Conservation (phyloP, 2,113 vertebrate species). For the Hiodon tergisus region DNA sequence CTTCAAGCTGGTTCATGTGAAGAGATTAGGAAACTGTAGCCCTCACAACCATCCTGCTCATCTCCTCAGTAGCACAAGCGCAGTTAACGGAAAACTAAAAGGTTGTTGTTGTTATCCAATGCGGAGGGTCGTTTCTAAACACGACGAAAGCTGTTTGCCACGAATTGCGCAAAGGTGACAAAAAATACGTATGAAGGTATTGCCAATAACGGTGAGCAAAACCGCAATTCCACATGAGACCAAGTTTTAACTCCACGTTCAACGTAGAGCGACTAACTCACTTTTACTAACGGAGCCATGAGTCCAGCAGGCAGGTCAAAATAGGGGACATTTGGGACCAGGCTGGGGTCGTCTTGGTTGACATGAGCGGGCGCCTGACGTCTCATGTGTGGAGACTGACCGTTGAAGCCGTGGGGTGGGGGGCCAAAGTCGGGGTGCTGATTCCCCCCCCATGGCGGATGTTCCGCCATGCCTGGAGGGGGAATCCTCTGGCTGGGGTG, state of each 20-base stretch:
- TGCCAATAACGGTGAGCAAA: too few species aligned
- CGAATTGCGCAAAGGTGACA: too few species aligned
- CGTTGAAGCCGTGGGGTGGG: slow-evolving; percentile 90
- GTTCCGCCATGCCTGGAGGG: slow-evolving; percentile 85
- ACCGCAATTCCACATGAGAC: too few species aligned
- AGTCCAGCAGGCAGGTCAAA: slow-evolving; percentile 95
- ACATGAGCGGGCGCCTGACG: slow-evolving; percentile 82
- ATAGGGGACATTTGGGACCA: slow-evolving; percentile 95
- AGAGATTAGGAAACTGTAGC: slow-evolving; percentile 15
- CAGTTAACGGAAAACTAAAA: too few species aligned
- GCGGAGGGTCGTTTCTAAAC: too few species aligned
- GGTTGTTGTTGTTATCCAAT: too few species aligned
- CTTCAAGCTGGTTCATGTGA: slow-evolving; percentile 76
- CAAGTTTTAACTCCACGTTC: neutral
- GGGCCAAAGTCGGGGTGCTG: slow-evolving; percentile 89
- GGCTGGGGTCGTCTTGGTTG: slow-evolving; percentile 86
- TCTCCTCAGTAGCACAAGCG: too few species aligned
- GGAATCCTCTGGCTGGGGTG: slow-evolving; percentile 88
- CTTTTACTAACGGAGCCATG: slow-evolving; percentile 95
- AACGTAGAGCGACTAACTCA: slow-evolving; percentile 36
- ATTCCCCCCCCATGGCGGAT: slow-evolving; percentile 86
- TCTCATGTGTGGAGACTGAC: slow-evolving; percentile 88
- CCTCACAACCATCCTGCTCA: too few species aligned
- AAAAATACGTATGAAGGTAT: too few species aligned
- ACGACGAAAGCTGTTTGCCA: too few species aligned